Conservation (phyloP, 2,797 vertebrate species). For the Xyrichtys novacula region DNA sequence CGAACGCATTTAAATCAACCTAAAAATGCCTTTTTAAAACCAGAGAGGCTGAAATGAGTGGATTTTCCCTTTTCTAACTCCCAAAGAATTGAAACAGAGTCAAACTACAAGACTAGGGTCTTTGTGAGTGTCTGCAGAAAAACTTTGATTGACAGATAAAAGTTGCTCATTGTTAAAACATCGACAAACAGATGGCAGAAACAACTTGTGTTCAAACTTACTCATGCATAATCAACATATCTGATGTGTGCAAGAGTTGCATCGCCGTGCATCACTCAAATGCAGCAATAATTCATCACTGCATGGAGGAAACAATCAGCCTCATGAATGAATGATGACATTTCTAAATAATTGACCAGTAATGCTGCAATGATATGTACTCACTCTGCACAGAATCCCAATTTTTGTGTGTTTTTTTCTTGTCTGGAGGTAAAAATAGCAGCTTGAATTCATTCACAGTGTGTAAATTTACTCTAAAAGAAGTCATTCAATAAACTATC, state of each 20-base stretch:
- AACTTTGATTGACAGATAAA: conserved; percentile 11
- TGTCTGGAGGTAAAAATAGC: not conserved
- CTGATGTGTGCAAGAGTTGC: conserved; percentile 5
- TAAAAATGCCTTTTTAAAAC: no score
- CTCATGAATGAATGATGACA: not conserved
- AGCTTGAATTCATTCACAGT: no score
- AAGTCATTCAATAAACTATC: no score
- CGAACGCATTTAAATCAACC: no score
- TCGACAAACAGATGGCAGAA: conserved; percentile 1
- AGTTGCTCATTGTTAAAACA: not conserved
- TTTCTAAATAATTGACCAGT: not conserved
- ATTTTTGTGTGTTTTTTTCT: not conserved
- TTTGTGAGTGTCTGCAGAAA: no score
- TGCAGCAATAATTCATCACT: not conserved
- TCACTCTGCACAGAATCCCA: not conserved
- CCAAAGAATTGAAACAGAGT: not conserved
- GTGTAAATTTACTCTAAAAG: no score
- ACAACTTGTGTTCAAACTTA: not conserved
- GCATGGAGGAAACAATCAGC: not conserved
- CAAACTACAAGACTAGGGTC: no score
- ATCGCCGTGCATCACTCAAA: not conserved
- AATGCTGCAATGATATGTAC: not conserved
- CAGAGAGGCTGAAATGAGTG: not conserved
- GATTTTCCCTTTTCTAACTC: not conserved
- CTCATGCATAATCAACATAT: not conserved